These are phyloP conservation scores for Trichechus manatus DNA, from an alignment of 2,113 vertebrate genomes.

Conservation along the genomic window DNA sequence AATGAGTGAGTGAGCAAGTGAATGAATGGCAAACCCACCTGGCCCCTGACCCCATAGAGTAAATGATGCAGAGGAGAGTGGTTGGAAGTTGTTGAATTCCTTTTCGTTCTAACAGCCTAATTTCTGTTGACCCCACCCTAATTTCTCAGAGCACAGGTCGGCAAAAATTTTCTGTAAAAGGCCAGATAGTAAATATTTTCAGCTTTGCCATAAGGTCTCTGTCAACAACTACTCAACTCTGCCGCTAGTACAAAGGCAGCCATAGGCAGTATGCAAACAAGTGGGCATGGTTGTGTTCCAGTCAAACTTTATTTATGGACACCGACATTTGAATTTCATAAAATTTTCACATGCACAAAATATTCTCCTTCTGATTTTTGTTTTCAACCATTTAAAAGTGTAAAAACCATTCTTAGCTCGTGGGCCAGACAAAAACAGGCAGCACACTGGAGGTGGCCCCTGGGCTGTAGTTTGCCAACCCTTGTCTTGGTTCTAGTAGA, in stretches of 20 bases:
- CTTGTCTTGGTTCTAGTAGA: not conserved
- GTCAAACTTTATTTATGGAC: not conserved
- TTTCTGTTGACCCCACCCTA: not conserved
- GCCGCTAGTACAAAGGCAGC: rapidly evolving
- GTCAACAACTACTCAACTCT: not conserved
- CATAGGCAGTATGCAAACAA: not conserved
- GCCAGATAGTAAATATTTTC: not conserved
- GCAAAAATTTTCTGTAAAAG: not conserved
- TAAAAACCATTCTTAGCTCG: not conserved
- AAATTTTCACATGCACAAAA: not conserved
- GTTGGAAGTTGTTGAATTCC: not conserved
- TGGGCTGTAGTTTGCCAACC: rapidly evolving
- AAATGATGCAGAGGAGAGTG: not conserved
- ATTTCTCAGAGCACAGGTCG: not conserved
- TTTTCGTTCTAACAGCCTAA: not conserved
- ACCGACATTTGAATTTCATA: not conserved
- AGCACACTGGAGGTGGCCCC: rapidly evolving
- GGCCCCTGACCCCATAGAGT: not conserved
- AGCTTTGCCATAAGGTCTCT: not conserved
- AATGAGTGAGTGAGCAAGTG: not conserved
- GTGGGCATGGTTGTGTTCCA: not conserved
- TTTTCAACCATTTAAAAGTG: not conserved
- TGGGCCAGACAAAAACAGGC: not conserved
- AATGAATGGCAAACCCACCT: not conserved
- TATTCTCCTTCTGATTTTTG: not conserved